phyloP scores from a whole-genome alignment of 2,888 invertebrate species.

The Drosophila eohydei region DNA sequence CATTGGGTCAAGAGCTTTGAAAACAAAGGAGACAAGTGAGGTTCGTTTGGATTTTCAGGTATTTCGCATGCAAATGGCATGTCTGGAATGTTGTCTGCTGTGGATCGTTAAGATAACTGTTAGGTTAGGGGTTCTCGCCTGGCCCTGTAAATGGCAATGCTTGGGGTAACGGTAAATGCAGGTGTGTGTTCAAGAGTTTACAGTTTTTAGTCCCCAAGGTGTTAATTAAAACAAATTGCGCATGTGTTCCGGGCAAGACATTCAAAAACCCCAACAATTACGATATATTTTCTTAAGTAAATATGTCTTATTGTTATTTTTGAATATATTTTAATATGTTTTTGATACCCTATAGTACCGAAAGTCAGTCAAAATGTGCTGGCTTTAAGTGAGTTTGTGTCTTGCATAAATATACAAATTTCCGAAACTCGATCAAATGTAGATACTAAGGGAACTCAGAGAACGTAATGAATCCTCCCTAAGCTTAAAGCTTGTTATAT shows the following conservation, averaged over 20 bases:
- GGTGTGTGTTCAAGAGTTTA: constrained; percentile 20
- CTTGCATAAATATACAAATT: neutral
- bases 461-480: neutral
- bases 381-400: neutral
- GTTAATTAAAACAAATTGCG: constrained; percentile 62
- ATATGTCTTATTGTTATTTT: constrained; percentile 22
- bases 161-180: constrained; percentile 6
- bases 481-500: neutral
- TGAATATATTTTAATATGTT: constrained; percentile 1
- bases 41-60: neutral
- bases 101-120: constrained; percentile 39
- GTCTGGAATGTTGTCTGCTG: constrained; percentile 27
- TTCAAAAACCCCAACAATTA: constrained; percentile 34
- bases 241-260: constrained; percentile 51
- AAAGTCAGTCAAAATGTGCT: neutral
- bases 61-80: constrained; percentile 55
- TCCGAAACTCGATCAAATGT: neutral
- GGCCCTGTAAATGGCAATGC: constrained; percentile 23
- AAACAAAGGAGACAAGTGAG: neutral
- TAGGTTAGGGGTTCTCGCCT: constrained; percentile 27
- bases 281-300: constrained; percentile 16
- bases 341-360: constrained; percentile 4
- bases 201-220: constrained; percentile 27
- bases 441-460: too few relatives aligned
- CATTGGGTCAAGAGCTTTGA: constrained; percentile 18